Conservation (phyloP, 2,888 invertebrate species). For the Notocelia uddmanniana region DNA sequence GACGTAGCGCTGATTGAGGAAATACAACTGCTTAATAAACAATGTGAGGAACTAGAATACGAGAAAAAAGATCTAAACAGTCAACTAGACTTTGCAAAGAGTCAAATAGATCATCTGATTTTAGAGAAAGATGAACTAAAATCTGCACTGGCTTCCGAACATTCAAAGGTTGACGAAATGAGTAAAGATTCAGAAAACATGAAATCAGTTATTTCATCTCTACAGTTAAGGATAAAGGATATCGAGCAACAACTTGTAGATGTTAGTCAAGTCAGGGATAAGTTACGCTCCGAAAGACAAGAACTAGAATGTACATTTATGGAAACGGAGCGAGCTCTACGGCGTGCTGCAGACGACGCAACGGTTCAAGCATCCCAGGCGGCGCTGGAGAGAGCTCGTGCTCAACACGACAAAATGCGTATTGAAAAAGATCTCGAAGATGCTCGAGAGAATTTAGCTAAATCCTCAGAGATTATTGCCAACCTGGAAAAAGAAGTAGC, state of each 20-base stretch:
- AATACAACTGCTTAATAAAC: conserved; percentile 71
- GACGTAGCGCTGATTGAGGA: conserved; percentile 86
- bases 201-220: conserved; percentile 57
- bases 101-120: conserved; percentile 67
- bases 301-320: conserved; percentile 73
- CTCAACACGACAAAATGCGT: conserved; percentile 89
- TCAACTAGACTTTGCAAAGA: conserved; percentile 68
- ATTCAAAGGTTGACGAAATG: conserved; percentile 60
- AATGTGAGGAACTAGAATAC: conserved; percentile 66
- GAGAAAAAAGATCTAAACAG: conserved; percentile 78
- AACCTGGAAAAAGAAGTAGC: conserved; percentile 80
- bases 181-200: conserved; percentile 63
- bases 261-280: conserved; percentile 63
- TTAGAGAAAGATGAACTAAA: conserved; percentile 67
- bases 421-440: conserved; percentile 88
- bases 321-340: conserved; percentile 85
- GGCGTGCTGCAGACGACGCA: conserved; percentile 89
- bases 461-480: conserved; percentile 67
- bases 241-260: conserved; percentile 67
- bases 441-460: conserved; percentile 77
- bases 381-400: conserved; percentile 90
- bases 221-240: conserved; percentile 68
- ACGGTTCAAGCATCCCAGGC: conserved; percentile 91
- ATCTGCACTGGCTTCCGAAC: conserved; percentile 60
- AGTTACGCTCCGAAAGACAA: conserved; percentile 70